Percentiles rank a stretch among this genome's conserved stretches.
These are phyloP conservation scores for Melitaea athalia DNA, from an alignment of 2,888 invertebrate species.

Conservation along the genomic window DNA sequence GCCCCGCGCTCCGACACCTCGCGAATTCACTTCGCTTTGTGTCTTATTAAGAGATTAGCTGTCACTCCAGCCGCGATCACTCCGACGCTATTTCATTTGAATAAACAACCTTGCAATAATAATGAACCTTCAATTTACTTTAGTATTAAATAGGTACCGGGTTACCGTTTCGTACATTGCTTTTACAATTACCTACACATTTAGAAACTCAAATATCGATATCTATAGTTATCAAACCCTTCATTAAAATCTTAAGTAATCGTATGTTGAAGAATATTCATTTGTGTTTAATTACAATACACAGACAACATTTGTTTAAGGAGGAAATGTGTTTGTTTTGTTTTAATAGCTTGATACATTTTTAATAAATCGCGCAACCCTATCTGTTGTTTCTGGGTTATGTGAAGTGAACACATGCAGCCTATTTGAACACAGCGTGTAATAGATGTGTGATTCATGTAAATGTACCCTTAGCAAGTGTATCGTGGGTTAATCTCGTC, in stretches of 20 bases:
- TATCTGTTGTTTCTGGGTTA: slow-evolving; percentile 68
- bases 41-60: slow-evolving; percentile 68
- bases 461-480: slow-evolving; percentile 78
- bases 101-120: slow-evolving; percentile 38
- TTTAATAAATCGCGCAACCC: slow-evolving; percentile 62
- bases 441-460: slow-evolving; percentile 79
- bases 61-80: slow-evolving; percentile 53
- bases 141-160: slow-evolving; percentile 2
- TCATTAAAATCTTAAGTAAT: slow-evolving; percentile 4
- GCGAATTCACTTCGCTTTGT: slow-evolving; percentile 71
- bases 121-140: slow-evolving; percentile 28
- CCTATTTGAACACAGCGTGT: slow-evolving; percentile 68
- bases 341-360: slow-evolving; percentile 47
- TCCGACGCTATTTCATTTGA: slow-evolving; percentile 56
- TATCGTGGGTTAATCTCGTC: slow-evolving; percentile 71
- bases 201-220: background rate
- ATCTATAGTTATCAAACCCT: slow-evolving; percentile 5
- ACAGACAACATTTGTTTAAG: slow-evolving; percentile 7
- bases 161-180: background rate
- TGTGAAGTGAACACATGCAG: slow-evolving; percentile 74
- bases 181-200: background rate
- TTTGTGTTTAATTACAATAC: slow-evolving; percentile 17
- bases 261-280: background rate
- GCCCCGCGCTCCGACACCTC: slow-evolving; percentile 48
- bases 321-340: slow-evolving; percentile 23